phyloP scores from a whole-genome alignment of 2,797 vertebrate genomes.

The Thalassophryne amazonica region DNA sequence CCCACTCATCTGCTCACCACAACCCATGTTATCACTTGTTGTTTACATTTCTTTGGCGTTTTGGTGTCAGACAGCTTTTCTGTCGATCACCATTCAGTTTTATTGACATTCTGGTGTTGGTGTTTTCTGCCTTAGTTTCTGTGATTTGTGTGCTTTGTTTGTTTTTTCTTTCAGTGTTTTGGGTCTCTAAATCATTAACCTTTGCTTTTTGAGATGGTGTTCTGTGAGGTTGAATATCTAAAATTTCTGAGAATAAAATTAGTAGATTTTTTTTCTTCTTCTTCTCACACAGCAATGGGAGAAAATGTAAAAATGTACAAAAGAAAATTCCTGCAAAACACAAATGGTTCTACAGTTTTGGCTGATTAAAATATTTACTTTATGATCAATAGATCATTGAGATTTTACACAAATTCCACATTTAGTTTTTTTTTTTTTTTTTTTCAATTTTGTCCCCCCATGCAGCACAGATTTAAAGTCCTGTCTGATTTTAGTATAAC shows the following conservation, averaged over 20 bases:
- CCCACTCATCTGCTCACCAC: no score
- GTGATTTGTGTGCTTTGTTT: conserved; percentile 10
- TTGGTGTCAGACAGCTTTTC: background rate
- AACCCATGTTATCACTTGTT: no score
- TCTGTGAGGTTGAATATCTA: background rate
- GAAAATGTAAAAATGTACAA: background rate
- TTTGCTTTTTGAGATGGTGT: background rate
- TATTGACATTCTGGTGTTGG: background rate
- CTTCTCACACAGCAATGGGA: no score
- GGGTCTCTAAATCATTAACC: conserved; percentile 32
- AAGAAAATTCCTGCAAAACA: background rate
- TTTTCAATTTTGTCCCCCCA: no score
- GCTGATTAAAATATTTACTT: background rate
- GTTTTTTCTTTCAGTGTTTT: background rate
- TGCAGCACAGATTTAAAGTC: no score
- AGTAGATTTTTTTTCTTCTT: no score
- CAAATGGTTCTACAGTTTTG: background rate
- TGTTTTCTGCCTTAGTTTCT: conserved; percentile 1
- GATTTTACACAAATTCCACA: conserved; percentile 3
- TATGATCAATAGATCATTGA: conserved; percentile 10
- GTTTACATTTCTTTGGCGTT: no score
- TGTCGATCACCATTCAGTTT: background rate
- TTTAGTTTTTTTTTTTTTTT: background rate
- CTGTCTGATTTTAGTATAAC: no score
- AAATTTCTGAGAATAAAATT: conserved; percentile 23